Conservation (phyloP, 1,140 invertebrate species). For the Agraylea sexmaculata region DNA sequence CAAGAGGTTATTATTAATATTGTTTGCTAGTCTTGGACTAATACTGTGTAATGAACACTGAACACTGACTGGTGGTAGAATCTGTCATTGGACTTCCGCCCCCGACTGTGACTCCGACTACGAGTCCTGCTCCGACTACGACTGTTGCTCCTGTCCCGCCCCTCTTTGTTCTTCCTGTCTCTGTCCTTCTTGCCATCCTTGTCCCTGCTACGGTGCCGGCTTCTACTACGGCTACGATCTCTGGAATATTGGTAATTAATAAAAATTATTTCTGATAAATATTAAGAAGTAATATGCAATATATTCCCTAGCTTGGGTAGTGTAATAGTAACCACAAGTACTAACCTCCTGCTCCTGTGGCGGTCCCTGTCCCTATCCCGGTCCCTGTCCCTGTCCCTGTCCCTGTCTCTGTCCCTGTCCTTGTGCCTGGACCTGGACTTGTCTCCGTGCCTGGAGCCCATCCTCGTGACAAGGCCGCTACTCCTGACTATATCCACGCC, state of each 20-base stretch:
- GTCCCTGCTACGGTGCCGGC: slow-evolving; percentile 35
- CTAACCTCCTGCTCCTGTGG: too few species aligned
- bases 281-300: too few species aligned
- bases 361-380: slow-evolving; percentile 28
- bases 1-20: neutral
- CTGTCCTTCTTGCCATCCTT: slow-evolving; percentile 29
- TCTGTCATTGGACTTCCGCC: slow-evolving; percentile 42
- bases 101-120: slow-evolving; percentile 32
- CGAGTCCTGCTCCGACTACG: slow-evolving; percentile 31
- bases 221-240: slow-evolving; percentile 33
- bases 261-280: too few species aligned
- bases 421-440: slow-evolving; percentile 22
- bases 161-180: slow-evolving; percentile 18
- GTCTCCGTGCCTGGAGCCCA: slow-evolving; percentile 36
- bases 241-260: too few species aligned
- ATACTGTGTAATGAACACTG: neutral
- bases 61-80: slow-evolving; percentile 13
- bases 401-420: slow-evolving; percentile 31
- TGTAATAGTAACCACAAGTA: too few species aligned
- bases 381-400: slow-evolving; percentile 27
- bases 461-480: slow-evolving; percentile 15
- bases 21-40: neutral
- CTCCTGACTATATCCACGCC: too few species aligned
- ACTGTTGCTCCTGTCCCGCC: slow-evolving; percentile 23
- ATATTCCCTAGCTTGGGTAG: too few species aligned